phyloP scores from a whole-genome alignment of 2,888 invertebrate species.

The Altica lythri region DNA sequence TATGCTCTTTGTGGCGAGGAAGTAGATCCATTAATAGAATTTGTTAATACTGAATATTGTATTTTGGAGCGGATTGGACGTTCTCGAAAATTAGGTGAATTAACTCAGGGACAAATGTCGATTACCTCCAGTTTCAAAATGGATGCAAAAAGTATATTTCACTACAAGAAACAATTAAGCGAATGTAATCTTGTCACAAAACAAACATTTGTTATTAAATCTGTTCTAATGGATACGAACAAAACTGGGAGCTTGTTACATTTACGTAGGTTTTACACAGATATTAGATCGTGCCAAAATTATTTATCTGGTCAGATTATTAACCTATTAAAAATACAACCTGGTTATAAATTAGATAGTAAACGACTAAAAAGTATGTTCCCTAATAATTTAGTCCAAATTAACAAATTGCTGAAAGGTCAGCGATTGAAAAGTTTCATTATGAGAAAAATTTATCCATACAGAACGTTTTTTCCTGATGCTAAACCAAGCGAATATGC shows the following conservation, averaged over 20 bases:
- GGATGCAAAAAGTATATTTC: constrained; percentile 67
- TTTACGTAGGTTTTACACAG: constrained; percentile 66
- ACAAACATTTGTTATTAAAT: constrained; percentile 64
- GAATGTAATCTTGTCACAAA: constrained; percentile 64
- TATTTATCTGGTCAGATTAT: constrained; percentile 62
- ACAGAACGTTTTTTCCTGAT: constrained; percentile 64
- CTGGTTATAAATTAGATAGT: constrained; percentile 61
- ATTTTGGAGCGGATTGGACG: constrained; percentile 77
- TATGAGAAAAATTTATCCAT: constrained; percentile 60
- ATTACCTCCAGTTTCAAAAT: constrained; percentile 61
- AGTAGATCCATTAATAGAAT: constrained; percentile 57
- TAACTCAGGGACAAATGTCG: constrained; percentile 68
- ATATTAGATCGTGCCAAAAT: constrained; percentile 61
- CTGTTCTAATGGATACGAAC: constrained; percentile 52
- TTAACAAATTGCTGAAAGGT: constrained; percentile 61
- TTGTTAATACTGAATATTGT: constrained; percentile 67
- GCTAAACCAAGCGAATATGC: constrained; percentile 61
- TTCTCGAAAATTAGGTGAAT: constrained; percentile 69
- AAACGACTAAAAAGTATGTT: constrained; percentile 59
- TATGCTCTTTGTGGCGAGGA: constrained; percentile 62
- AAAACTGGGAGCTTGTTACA: constrained; percentile 63
- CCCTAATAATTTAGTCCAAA: constrained; percentile 38
- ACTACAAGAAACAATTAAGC: constrained; percentile 66
- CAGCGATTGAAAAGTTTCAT: too few species aligned
- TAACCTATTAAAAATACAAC: constrained; percentile 61